Evolutionary conservation across 2,797 vertebrate genomes (phyloP).

Genomic region (Syncerus caffer): DNA sequence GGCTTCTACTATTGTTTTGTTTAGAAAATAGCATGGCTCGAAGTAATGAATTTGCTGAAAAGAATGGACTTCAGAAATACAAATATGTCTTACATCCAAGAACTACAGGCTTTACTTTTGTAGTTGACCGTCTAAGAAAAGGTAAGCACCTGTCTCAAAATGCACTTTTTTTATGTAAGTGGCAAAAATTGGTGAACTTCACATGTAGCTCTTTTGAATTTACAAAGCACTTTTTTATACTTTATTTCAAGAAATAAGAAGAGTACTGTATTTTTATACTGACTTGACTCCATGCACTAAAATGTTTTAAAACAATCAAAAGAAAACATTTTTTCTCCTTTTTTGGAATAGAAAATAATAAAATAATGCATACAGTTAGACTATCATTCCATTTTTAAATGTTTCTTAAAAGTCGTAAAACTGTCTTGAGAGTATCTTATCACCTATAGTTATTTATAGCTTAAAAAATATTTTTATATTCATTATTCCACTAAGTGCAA

Average conservation of each 20-base stretch:
- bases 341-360: not conserved
- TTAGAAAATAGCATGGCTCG: constrained; percentile 92
- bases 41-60: constrained; percentile 92
- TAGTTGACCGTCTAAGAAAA: constrained; percentile 92
- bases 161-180: not conserved
- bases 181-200: not conserved
- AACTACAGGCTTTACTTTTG: constrained; percentile 97
- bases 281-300: not conserved
- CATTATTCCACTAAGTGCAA: not conserved
- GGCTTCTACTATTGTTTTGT: constrained; percentile 62
- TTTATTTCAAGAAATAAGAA: not conserved
- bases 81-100: constrained; percentile 96
- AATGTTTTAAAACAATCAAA: not conserved
- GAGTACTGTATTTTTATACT: not conserved
- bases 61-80: constrained; percentile 90
- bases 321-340: not conserved
- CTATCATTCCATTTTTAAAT: not conserved
- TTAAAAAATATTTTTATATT: constrained; percentile 39
- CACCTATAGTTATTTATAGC: not conserved
- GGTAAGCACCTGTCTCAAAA: constrained; percentile 83
- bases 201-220: not conserved
- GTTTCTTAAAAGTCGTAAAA: not conserved
- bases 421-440: not conserved
- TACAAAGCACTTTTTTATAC: not conserved
- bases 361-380: not conserved